Evolutionary conservation across 1,140 invertebrate species (phyloP).

Genomic region (Physella acuta): DNA sequence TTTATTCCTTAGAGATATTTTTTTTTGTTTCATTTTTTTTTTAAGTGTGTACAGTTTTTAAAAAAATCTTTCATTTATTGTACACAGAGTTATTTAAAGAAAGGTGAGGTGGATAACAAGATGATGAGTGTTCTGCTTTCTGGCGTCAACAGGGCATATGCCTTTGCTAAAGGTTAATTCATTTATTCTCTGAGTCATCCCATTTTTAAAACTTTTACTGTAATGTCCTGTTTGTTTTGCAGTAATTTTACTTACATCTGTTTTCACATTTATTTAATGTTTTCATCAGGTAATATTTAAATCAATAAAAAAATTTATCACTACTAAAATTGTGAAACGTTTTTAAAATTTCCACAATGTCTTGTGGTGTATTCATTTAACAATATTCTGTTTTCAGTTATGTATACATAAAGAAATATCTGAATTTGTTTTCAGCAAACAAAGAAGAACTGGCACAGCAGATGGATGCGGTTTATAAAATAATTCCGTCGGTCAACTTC

Average conservation of each 20-base stretch:
- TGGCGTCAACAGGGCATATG: constrained; percentile 86
- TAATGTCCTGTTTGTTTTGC: too few relatives aligned
- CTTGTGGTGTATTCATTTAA: too few relatives aligned
- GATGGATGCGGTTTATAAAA: constrained; percentile 81
- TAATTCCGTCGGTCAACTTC: constrained; percentile 79
- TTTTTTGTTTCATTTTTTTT: neutral
- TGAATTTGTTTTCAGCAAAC: constrained; percentile 54
- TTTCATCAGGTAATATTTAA: too few relatives aligned
- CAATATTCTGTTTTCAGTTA: too few relatives aligned
- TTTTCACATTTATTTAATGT: too few relatives aligned
- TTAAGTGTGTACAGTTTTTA: neutral
- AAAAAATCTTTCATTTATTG: constrained; percentile 26
- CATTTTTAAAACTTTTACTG: too few relatives aligned
- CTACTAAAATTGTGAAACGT: too few relatives aligned
- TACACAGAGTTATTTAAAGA: constrained; percentile 64
- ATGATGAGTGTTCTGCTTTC: constrained; percentile 88
- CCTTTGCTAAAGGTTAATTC: constrained; percentile 68
- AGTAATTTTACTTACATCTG: too few relatives aligned
- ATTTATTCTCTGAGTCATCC: too few relatives aligned
- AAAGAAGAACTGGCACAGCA: constrained; percentile 67
- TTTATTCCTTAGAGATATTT: too few relatives aligned
- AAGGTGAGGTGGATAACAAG: constrained; percentile 81
- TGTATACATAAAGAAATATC: neutral
- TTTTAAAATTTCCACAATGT: too few relatives aligned
- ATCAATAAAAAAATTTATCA: too few relatives aligned